A percentile compares a stretch with the other conserved stretches of the same genome.
These are phyloP conservation scores for Caenorhabditis parvicauda DNA, from an alignment of 2,888 invertebrate genomes.

Conservation along the genomic window DNA sequence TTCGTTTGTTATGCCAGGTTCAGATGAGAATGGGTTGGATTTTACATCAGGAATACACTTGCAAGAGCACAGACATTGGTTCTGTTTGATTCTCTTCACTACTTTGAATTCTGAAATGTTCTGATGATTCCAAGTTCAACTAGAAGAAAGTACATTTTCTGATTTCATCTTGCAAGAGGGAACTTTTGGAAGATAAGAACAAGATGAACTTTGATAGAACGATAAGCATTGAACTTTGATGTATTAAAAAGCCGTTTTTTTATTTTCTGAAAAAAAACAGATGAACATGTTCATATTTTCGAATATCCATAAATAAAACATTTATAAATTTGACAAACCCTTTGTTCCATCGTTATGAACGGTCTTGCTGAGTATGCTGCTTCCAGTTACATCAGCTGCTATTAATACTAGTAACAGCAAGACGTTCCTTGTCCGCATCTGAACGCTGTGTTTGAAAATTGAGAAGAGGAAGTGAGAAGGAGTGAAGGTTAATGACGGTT, in stretches of 20 bases:
- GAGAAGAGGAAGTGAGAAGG: conserved; percentile 1
- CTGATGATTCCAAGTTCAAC: neutral
- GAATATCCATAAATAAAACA: neutral
- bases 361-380: conserved; percentile 36
- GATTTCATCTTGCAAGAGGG: too few relatives aligned
- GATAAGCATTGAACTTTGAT: too few relatives aligned
- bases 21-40: conserved; percentile 17
- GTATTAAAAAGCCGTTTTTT: too few relatives aligned
- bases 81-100: conserved; percentile 36
- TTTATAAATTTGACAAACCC: too few relatives aligned
- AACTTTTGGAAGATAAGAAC: too few relatives aligned
- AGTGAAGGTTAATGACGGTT: too few relatives aligned
- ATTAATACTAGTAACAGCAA: conserved; percentile 2
- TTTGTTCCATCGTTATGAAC: conserved; percentile 35
- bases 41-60: conserved; percentile 32
- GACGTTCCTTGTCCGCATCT: conserved; percentile 24
- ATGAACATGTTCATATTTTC: neutral
- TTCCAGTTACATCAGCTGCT: conserved; percentile 1
- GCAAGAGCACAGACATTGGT: conserved; percentile 36
- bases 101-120: conserved; percentile 38
- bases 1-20: conserved; percentile 2
- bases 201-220: too few relatives aligned
- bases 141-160: neutral
- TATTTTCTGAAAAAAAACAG: neutral
- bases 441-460: conserved; percentile 7